Evolutionary conservation across 2,888 invertebrate species (phyloP), one percentile per base, ranked within the genome.

Genomic region (Plutella xylostella): DNA sequence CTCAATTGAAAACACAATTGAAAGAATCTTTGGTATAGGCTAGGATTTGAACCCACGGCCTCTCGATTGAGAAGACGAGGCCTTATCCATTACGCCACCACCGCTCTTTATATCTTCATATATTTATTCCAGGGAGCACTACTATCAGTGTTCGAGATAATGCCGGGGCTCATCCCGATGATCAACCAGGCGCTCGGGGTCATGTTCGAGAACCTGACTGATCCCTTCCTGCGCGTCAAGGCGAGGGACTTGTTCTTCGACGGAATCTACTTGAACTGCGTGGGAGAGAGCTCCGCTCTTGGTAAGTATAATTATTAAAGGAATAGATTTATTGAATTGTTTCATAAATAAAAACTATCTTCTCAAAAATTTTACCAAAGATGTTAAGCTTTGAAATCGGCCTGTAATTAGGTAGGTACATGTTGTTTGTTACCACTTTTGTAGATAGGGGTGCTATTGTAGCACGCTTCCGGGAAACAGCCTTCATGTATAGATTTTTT

Each of bases 181-280:
- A 61, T 88, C n/a, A 86, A 86, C 55, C 63, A 69, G n/a, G 83
- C 85, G 0, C 56, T 88, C 31, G 78, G 76, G 15, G 74, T 76
- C 49, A 72, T 88, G 53, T 88, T 87, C 62, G 63, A 78, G 0
- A 72, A 73, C 47, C 63, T 78, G 1, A 72, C 68, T 0, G 83
- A 82, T 40, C 75, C 86, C 0, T 89, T 89, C 60, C 46, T 85
- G 34, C 74, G 75, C 18, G 78, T 75, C 2, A 79, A 72, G 45
- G 85, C 82, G 0, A 73, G 65, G 25, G 86, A 88, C 33, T 58
- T 89, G 15, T 71, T 89, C 40, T 89, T 89, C 51, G 78, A 85
- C 12, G 89, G 89, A 2, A 55, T 87, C 15, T 77, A 68, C 47
- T 63, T 89, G 15, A 77, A 76, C 51, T 88, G 89, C 49, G 69